Percentiles rank a stretch among this genome's conserved stretches.
Evolutionary conservation across 2,888 invertebrate species (phyloP).

Genomic region (Sarcophaga variegata): DNA sequence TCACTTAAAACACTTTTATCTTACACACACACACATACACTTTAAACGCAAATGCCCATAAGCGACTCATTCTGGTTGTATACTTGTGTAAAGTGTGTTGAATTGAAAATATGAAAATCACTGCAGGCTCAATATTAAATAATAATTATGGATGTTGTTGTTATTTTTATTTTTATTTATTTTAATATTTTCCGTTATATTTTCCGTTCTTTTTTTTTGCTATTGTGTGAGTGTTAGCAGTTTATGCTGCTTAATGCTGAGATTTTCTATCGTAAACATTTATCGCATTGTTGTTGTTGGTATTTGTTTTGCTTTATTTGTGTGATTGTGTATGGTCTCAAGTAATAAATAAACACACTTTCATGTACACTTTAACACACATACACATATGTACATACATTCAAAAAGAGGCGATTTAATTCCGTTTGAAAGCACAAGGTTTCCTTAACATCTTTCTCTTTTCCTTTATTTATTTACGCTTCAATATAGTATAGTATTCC

Average conservation of each 20-base stretch:
- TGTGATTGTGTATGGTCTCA: neutral
- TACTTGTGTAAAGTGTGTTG: neutral
- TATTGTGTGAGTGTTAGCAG: neutral
- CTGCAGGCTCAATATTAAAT: neutral
- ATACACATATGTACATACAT: neutral
- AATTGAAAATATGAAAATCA: neutral
- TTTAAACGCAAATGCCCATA: neutral
- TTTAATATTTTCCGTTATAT: no score
- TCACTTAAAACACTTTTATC: no score
- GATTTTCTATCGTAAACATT: neutral
- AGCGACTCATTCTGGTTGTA: neutral
- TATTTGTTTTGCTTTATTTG: neutral
- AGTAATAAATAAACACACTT: constrained; percentile 23
- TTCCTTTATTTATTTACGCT: neutral
- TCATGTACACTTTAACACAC: neutral
- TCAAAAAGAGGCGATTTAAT: neutral
- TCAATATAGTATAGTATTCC: neutral
- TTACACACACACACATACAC: neutral
- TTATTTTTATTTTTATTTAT: neutral
- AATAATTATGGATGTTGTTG: neutral
- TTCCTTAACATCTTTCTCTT: neutral
- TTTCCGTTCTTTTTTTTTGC: neutral
- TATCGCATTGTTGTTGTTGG: neutral
- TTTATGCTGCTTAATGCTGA: neutral
- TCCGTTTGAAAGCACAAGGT: constrained; percentile 37